Percentiles rank a stretch among this genome's conserved stretches.
Evolutionary conservation across 2,797 vertebrate genomes (phyloP).

Genomic region (Acanthornis magna): DNA sequence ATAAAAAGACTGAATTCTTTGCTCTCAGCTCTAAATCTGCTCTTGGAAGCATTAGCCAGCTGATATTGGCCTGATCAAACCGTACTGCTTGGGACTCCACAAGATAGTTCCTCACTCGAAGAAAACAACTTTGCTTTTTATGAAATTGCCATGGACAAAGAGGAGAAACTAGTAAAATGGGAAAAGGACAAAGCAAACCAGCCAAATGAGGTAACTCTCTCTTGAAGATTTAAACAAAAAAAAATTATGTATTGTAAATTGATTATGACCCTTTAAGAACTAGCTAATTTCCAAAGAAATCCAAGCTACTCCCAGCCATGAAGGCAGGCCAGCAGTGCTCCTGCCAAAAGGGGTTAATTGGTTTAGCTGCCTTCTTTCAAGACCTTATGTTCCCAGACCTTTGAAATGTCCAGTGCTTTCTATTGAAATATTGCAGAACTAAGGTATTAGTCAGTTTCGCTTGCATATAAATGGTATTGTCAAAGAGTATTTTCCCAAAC

Average conservation of each 20-base stretch:
- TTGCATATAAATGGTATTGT: neutral
- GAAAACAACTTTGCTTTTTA: neutral
- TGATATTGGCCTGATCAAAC: neutral
- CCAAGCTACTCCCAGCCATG: neutral
- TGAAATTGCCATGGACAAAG: neutral
- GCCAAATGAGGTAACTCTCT: neutral
- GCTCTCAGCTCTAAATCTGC: neutral
- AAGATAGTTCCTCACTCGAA: neutral
- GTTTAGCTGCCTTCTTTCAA: neutral
- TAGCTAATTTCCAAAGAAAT: neutral
- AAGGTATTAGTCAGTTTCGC: neutral
- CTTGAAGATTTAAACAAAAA: neutral
- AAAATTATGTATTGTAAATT: neutral
- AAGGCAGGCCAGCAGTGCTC: neutral
- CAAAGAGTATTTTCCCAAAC: neutral
- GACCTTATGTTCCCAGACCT: neutral
- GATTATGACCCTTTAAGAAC: neutral
- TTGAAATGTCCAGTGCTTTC: neutral
- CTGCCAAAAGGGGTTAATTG: neutral
- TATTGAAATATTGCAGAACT: neutral
- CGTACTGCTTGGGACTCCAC: neutral
- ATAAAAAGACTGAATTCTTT: neutral
- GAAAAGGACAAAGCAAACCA: neutral
- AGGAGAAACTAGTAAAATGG: neutral
- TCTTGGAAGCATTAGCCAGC: neutral